Percentiles rank a stretch among this genome's conserved stretches.
Conservation (phyloP, 1,140 invertebrate species). For the Acromyrmex heyeri region DNA sequence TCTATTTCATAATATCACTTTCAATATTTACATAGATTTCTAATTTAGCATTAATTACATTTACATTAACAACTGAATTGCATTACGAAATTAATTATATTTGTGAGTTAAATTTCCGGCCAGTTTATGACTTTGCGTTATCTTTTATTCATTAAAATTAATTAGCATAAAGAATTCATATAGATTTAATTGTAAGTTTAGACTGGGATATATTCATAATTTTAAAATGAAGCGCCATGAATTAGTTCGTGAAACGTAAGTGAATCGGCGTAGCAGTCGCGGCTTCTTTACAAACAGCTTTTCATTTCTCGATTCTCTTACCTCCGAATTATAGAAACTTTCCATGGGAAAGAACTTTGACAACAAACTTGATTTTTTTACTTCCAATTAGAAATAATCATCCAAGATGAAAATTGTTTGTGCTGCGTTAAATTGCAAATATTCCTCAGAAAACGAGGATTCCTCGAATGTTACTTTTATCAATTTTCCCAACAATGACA, state of each 20-base stretch:
- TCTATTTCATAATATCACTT: slow-evolving; percentile 20
- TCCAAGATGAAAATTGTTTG: slow-evolving; percentile 64
- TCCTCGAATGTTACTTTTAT: slow-evolving; percentile 62
- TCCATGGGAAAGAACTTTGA: not conserved
- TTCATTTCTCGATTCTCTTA: not conserved
- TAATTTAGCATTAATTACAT: slow-evolving; percentile 34
- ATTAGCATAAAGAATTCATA: not conserved
- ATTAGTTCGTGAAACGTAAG: not conserved
- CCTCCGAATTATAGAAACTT: not conserved
- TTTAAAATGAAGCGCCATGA: slow-evolving; percentile 17
- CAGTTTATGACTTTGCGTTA: not conserved
- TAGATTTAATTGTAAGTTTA: not conserved
- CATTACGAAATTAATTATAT: slow-evolving; percentile 29
- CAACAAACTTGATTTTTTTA: not conserved
- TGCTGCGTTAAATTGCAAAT: slow-evolving; percentile 67
- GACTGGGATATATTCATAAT: not conserved
- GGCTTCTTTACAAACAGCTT: not conserved
- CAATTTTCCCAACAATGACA: slow-evolving; percentile 69
- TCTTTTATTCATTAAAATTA: slow-evolving; percentile 17
- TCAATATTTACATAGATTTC: slow-evolving; percentile 17
- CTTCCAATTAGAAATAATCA: not conserved
- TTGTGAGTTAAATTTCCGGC: slow-evolving; percentile 4
- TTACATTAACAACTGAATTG: slow-evolving; percentile 6
- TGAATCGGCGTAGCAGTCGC: not conserved
- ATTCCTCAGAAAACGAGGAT: slow-evolving; percentile 63